Base-by-base conservation (phyloP, 2,797 vertebrate genomes). In the Valencia hispanica region DNA sequence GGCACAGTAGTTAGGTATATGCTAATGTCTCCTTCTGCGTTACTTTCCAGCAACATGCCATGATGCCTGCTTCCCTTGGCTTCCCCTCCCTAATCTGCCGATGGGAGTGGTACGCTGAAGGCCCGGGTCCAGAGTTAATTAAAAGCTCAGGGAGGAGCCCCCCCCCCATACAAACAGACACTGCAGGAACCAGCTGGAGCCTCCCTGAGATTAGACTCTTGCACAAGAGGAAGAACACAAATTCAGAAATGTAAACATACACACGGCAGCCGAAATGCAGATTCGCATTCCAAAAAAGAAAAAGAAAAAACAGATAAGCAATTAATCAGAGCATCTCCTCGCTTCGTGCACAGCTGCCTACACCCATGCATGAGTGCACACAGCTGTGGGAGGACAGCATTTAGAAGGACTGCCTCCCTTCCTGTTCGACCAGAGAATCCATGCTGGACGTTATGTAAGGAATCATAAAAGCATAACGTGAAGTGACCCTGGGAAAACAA, bases 111-210 rank as follows among this genome's bases (percentile, higher is more conserved):
- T 22, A 18, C 86, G 77, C 87, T 85, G 79, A 80, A 74, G 81
- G 79, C 87, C 89, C 84, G 81, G 82, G 87, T 84, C 86, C 86
- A 81, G 82, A 94, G 90, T 94, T 95, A 95, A 95, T 96, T 94
- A 95, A 94, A 92, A 93, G 91, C 89, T 92, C 84, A 91, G 90
- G 92, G 86, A 93, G 89, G 88, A 90, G 76, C 50, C 30, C 14
- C 77, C 80, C 79, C 75, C 73, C n/a, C 22, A 70, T 45, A 68
- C 61, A 69, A 32, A 48, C 27, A 75, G 41, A 47, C 27, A 68
- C 59, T 65, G 84, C 77, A 87, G 88, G 34, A 41, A n/a, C 93
- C 93, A 92, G 91, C 93, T 94, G 90, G 89, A 94, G 91, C 91
- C 93, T 90, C 81, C 77, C 76, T 88, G 76, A 92, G 93, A 95